These are phyloP conservation scores for Proctacanthus coquilletti DNA, from an alignment of 1,140 invertebrate genomes.

Conservation along the genomic window DNA sequence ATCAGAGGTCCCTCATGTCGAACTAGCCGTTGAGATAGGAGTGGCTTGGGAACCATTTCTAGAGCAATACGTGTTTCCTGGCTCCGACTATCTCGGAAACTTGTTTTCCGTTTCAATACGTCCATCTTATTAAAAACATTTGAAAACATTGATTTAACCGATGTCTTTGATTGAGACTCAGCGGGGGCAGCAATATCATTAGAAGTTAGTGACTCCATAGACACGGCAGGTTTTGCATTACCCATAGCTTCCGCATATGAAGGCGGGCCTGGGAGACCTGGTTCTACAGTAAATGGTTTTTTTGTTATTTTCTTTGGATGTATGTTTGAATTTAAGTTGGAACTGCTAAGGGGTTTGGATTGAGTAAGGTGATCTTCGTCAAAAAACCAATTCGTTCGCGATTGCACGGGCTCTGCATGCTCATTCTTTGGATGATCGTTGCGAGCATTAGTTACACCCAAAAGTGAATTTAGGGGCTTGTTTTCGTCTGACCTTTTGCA, in stretches of 20 bases:
- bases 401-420: conserved; percentile 11
- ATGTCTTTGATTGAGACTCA: background rate
- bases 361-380: no score
- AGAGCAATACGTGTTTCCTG: conserved; percentile 15
- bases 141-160: conserved; percentile 6
- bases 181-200: background rate
- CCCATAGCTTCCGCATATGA: conserved; percentile 4
- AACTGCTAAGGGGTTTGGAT: no score
- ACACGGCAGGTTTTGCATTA: background rate
- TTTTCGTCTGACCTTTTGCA: no score
- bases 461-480: no score
- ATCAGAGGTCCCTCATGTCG: conserved; percentile 25
- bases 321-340: no score
- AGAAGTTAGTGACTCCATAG: no score
- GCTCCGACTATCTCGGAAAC: conserved; percentile 12
- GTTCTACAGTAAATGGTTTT: no score
- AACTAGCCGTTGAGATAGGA: conserved; percentile 17
- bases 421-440: no score
- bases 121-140: conserved; percentile 21
- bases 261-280: background rate
- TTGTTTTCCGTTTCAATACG: conserved; percentile 20
- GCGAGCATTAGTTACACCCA: no score
- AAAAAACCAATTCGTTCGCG: conserved; percentile 26
- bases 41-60: conserved; percentile 25
- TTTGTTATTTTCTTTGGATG: no score